Evolutionary conservation across 2,113 vertebrate genomes (phyloP).

Genomic region (Xenopus borealis): DNA sequence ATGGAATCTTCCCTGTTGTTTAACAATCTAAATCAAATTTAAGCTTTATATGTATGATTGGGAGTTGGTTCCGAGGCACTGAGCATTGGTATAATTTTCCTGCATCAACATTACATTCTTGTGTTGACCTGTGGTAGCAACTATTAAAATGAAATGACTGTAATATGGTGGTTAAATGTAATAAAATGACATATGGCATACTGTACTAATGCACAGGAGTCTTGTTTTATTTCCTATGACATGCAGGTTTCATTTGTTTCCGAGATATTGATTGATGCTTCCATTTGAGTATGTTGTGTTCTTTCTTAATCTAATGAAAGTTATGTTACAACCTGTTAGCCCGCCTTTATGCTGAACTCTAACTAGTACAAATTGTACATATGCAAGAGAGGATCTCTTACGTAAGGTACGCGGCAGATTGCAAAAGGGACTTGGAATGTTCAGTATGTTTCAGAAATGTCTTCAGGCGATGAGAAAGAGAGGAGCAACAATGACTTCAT

Average conservation of each 20-base stretch:
- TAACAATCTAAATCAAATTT: no score
- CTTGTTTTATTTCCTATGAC: not conserved
- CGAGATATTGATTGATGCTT: not conserved
- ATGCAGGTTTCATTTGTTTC: not conserved
- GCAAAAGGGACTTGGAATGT: not conserved
- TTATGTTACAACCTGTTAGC: not conserved
- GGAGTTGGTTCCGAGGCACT: no score
- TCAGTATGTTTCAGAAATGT: not conserved
- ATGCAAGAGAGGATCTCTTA: not conserved
- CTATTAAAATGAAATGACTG: not conserved
- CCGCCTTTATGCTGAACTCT: not conserved
- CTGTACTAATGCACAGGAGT: not conserved
- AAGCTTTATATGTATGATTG: no score
- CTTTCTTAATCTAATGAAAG: slow-evolving; percentile 3
- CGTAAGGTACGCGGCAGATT: not conserved
- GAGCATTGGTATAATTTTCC: no score
- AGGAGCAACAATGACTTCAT: not conserved
- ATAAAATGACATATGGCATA: not conserved
- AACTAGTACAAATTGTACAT: not conserved
- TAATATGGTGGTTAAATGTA: not conserved
- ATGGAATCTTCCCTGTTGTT: no score
- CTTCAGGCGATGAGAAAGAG: not conserved
- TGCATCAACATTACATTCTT: no score
- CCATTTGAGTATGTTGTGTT: not conserved
- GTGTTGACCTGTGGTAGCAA: not conserved